These are phyloP conservation scores for Schizopygopsis malacanthus DNA, from an alignment of 2,797 vertebrate genomes.

Conservation along the genomic window DNA sequence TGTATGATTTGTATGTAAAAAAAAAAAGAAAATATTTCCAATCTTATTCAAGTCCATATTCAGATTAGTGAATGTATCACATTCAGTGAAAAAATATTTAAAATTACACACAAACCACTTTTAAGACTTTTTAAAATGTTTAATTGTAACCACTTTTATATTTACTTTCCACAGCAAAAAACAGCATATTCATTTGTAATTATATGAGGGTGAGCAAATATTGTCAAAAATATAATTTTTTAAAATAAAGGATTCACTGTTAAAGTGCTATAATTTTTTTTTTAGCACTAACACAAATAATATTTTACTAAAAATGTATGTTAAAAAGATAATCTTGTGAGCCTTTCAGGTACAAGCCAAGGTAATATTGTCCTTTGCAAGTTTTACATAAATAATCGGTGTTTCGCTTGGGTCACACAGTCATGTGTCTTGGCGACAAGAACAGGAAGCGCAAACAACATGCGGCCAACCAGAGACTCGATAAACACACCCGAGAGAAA, in stretches of 20 bases:
- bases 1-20: neutral
- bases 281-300: neutral
- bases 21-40: neutral
- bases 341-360: neutral
- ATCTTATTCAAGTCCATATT: neutral
- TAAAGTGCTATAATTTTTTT: neutral
- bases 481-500: neutral
- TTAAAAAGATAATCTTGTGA: neutral
- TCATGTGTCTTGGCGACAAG: slow-evolving; percentile 5
- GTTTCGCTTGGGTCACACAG: slow-evolving; percentile 23
- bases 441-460: slow-evolving; percentile 40
- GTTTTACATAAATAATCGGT: slow-evolving; percentile 23
- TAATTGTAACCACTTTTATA: neutral
- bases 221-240: neutral
- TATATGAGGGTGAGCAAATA: neutral
- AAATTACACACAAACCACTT: neutral
- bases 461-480: slow-evolving; percentile 36
- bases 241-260: neutral
- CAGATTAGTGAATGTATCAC: neutral
- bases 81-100: neutral
- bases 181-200: neutral
- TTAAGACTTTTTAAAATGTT: neutral
- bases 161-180: neutral
- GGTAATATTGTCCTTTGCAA: neutral
- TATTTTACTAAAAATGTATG: neutral